Evolutionary conservation across 2,113 vertebrate genomes (phyloP).

Genomic region (Cephalophus harveyi): DNA sequence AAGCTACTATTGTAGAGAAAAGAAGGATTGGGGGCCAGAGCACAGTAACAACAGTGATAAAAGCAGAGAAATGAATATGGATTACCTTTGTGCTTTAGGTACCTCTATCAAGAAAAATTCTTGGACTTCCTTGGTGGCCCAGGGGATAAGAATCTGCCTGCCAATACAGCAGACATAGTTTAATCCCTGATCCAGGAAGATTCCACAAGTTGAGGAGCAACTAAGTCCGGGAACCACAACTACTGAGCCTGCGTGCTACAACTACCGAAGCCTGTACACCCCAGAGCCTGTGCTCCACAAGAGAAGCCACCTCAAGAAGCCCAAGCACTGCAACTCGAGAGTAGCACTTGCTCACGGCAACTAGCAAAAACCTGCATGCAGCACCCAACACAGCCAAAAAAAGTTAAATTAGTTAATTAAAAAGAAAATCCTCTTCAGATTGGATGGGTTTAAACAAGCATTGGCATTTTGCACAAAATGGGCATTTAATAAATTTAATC

Average conservation of each 20-base stretch:
- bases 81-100: not conserved
- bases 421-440: not conserved
- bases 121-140: not conserved
- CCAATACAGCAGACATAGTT: not conserved
- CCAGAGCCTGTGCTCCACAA: not conserved
- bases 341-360: not conserved
- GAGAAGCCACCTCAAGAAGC: not conserved
- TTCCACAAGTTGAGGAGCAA: not conserved
- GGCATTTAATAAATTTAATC: not conserved
- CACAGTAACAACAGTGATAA: not conserved
- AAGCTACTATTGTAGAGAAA: not conserved
- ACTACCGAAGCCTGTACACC: not conserved
- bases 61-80: not conserved
- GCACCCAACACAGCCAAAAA: not conserved
- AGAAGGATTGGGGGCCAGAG: not conserved
- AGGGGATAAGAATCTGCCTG: not conserved
- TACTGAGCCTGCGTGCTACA: not conserved
- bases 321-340: not conserved
- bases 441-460: not conserved
- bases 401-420: not conserved
- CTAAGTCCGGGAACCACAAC: not conserved
- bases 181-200: not conserved
- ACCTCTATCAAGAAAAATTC: not conserved
- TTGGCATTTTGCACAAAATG: not conserved
- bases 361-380: not conserved